These are phyloP conservation scores for Drosophila atripex DNA, from an alignment of 2,888 invertebrate genomes.

Conservation along the genomic window DNA sequence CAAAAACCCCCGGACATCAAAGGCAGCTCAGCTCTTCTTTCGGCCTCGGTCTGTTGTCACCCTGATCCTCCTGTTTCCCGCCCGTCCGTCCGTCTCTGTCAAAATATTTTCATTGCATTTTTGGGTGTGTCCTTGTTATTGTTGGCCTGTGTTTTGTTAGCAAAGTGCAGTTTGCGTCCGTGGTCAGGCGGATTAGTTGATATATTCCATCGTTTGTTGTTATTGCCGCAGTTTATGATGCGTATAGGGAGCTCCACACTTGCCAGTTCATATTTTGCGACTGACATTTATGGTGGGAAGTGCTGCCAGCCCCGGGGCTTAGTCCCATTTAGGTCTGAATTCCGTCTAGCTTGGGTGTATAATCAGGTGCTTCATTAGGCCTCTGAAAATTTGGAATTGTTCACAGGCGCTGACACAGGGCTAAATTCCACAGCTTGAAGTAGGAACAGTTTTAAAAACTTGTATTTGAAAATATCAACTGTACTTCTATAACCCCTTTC, in stretches of 20 bases:
- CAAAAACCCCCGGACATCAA: slow-evolving; percentile 51
- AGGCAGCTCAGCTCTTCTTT: slow-evolving; percentile 39
- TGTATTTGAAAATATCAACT: slow-evolving; percentile 25
- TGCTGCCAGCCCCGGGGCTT: slow-evolving; percentile 49
- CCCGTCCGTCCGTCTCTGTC: slow-evolving; percentile 52
- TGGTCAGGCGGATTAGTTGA: slow-evolving; percentile 66
- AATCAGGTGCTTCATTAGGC: slow-evolving; percentile 63
- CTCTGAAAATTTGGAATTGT: slow-evolving; percentile 22
- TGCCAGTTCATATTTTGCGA: slow-evolving; percentile 72
- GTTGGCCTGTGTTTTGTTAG: slow-evolving; percentile 66
- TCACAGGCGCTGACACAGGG: neutral
- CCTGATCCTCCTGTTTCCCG: slow-evolving; percentile 31
- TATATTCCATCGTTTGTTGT: slow-evolving; percentile 63
- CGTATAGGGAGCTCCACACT: slow-evolving; percentile 62
- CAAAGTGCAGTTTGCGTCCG: slow-evolving; percentile 62
- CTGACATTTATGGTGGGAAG: slow-evolving; percentile 74
- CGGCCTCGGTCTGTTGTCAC: slow-evolving; percentile 46
- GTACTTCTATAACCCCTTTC: slow-evolving; percentile 58
- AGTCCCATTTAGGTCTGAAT: slow-evolving; percentile 10
- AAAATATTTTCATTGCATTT: slow-evolving; percentile 78
- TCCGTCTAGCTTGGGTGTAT: slow-evolving; percentile 4
- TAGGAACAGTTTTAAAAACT: neutral
- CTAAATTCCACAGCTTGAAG: neutral
- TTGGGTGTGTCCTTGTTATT: slow-evolving; percentile 70
- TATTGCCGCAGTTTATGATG: slow-evolving; percentile 73